Base-by-base conservation (phyloP, 2,888 invertebrate genomes). In the Teleogryllus oceanicus region DNA sequence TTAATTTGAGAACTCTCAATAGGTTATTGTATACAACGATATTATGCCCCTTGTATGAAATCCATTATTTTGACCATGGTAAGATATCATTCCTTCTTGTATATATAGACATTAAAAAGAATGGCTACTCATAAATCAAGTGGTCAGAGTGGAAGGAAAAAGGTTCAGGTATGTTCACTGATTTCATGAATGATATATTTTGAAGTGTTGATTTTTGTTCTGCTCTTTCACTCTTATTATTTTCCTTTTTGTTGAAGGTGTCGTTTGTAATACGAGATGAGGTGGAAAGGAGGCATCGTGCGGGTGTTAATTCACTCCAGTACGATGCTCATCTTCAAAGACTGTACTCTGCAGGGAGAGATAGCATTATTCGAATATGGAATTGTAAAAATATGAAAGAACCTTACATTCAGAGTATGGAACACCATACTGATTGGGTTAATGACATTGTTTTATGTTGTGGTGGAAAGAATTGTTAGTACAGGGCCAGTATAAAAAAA, bases 361-460 rank as follows among this genome's bases (percentile, higher is more conserved):
- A 99, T 89, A 97, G 98, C 80, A 97, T 99, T 85, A 97, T 99
- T 84, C 91, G 99, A 85, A 97, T 94, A 85, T 97, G 96, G 93
- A 93, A 95, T 50, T 87, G 87, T 80, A 88, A 86, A 84, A 89
- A 88, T 83, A 87, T 88, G 82, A 90, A 92, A 87, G 94, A 95
- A 83, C 92, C 92, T 79, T 98, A 97, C 86, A 91, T 96, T 82
- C 96, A 97, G 86, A 97, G 98, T 50, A 97, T 99, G 97, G 99
- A 99, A 87, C 99, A 99, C 88, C 99, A 99, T 87, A 99, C 98
- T 3, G 99, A 99, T 88, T 99, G 99, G 99, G 98, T 99, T 78
- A 99, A 99, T 88, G 99, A 99, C 88, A 97, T 99, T 86, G 95
- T 99, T 74, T 90, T 99, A 50, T 99, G 99, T 87, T 98, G 98